A percentile compares a stretch with the other conserved stretches of the same genome.
phyloP scores from a whole-genome alignment of 2,888 invertebrate species.

The Antitype chi region DNA sequence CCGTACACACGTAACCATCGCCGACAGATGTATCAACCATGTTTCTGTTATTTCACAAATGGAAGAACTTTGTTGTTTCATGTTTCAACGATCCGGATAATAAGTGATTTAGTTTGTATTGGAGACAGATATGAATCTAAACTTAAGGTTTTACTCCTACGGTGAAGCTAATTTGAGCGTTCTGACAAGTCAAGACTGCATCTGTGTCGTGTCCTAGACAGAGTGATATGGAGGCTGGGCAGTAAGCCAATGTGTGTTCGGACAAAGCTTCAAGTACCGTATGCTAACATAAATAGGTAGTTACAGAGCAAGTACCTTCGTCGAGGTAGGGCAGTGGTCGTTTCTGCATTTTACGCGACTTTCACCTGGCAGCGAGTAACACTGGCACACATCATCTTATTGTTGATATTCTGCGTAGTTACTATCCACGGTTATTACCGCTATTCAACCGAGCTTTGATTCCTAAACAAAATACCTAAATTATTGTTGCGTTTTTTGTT shows the following conservation, averaged over 20 bases:
- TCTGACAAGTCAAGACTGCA: slow-evolving; percentile 16
- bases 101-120: background rate
- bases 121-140: background rate
- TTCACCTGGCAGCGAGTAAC: slow-evolving; percentile 59
- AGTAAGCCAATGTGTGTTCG: slow-evolving; percentile 42
- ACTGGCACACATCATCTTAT: slow-evolving; percentile 56
- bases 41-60: slow-evolving; percentile 35
- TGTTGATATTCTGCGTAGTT: slow-evolving; percentile 17
- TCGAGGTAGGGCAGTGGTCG: slow-evolving; percentile 53
- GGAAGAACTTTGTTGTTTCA: slow-evolving; percentile 5
- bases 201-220: slow-evolving; percentile 16
- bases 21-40: slow-evolving; percentile 30
- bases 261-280: slow-evolving; percentile 49
- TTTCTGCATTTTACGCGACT: slow-evolving; percentile 61
- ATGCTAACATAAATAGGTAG: slow-evolving; percentile 27
- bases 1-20: slow-evolving; percentile 22
- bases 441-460: slow-evolving; percentile 2
- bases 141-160: background rate
- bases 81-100: background rate
- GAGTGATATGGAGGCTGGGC: slow-evolving; percentile 33
- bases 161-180: background rate
- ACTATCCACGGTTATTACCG: slow-evolving; percentile 9
- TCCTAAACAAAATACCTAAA: slow-evolving; percentile 21
- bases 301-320: slow-evolving; percentile 25
- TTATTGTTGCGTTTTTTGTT: background rate